Conservation (phyloP, 2,797 vertebrate species). For the Emys orbicularis region DNA sequence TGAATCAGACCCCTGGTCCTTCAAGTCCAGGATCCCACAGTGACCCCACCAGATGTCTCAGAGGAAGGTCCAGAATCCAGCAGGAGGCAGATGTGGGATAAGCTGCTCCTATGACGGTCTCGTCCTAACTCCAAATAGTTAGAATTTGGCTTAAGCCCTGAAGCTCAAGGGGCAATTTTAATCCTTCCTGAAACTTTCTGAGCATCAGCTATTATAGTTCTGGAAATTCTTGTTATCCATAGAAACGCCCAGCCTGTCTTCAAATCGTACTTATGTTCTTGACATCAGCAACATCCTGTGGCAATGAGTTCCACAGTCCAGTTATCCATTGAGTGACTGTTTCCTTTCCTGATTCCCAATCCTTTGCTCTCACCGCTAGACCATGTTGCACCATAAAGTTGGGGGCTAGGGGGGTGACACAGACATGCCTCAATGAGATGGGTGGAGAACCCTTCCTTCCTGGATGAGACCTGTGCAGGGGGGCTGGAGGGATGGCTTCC, state of each 20-base stretch:
- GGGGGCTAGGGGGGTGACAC: background rate
- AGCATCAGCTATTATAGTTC: background rate
- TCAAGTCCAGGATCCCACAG: background rate
- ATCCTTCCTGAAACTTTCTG: background rate
- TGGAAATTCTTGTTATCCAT: background rate
- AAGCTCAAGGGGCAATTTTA: background rate
- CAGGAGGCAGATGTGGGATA: background rate
- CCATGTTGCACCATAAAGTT: background rate
- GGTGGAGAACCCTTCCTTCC: background rate
- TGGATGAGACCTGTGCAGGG: background rate
- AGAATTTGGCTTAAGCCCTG: background rate
- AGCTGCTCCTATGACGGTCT: background rate
- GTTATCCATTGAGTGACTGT: background rate
- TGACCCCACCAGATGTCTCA: background rate
- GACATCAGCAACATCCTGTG: background rate
- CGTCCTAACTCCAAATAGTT: background rate
- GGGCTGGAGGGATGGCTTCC: background rate
- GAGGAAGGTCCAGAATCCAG: background rate
- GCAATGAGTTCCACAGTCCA: background rate
- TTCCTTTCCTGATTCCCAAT: background rate
- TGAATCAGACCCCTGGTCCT: background rate
- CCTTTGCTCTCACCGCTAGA: background rate
- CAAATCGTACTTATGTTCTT: background rate
- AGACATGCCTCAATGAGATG: background rate
- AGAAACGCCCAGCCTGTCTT: background rate